Percentiles rank a stretch among this genome's conserved stretches.
Evolutionary conservation across 2,888 invertebrate species (phyloP).

Genomic region (Antitype chi): DNA sequence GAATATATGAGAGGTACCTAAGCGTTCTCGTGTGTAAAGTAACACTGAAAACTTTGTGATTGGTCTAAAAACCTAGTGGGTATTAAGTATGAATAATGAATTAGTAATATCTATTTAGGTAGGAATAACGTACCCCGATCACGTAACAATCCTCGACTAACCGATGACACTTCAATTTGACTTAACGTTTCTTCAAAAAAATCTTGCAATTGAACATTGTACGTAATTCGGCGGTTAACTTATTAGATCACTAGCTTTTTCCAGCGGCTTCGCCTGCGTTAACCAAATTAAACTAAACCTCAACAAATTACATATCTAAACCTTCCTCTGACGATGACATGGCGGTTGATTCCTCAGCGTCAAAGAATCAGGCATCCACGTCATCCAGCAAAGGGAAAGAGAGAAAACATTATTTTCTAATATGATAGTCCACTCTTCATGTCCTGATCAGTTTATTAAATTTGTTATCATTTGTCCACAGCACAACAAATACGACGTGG

Average conservation of each 20-base stretch:
- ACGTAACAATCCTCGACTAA: background rate
- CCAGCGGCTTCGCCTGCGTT: no score
- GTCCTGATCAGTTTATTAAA: background rate
- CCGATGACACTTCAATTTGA: background rate
- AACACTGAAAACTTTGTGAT: background rate
- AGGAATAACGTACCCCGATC: background rate
- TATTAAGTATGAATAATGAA: background rate
- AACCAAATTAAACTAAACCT: no score
- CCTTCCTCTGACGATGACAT: no score
- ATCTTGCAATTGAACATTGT: background rate
- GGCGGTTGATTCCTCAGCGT: no score
- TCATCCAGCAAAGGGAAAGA: no score
- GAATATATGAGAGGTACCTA: background rate
- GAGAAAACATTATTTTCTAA: background rate
- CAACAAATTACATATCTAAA: no score
- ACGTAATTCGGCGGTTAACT: background rate
- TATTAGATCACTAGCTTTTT: no score
- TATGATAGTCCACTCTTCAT: background rate
- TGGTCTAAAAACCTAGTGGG: background rate
- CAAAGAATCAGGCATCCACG: no score
- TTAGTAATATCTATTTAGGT: background rate
- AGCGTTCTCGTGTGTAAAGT: background rate
- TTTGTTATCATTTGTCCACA: constrained; percentile 61
- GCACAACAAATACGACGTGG: constrained; percentile 99
- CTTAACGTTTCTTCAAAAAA: background rate